phyloP scores from a whole-genome alignment of 2,113 vertebrate species.

The Oreochromis niloticus region DNA sequence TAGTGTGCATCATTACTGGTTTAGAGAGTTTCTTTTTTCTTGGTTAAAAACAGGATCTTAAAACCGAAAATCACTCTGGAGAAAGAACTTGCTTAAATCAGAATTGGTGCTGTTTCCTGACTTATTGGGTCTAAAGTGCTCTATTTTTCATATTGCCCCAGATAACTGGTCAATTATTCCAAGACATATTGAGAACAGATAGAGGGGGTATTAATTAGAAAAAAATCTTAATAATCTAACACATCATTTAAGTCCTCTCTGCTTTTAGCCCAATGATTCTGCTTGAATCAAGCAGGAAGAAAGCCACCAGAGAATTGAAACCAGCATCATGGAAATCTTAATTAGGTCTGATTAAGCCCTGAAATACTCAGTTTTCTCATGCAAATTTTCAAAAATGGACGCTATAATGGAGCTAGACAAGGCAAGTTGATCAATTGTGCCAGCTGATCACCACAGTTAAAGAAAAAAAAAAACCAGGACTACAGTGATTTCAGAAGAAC shows the following conservation, averaged over 20 bases:
- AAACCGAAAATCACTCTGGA: neutral
- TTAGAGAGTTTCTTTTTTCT: neutral
- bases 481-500: neutral
- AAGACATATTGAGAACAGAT: neutral
- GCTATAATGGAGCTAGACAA: neutral
- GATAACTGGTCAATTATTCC: neutral
- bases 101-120: neutral
- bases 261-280: neutral
- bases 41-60: neutral
- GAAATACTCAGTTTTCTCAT: neutral
- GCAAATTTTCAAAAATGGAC: neutral
- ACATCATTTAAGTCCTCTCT: neutral
- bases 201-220: neutral
- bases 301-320: neutral
- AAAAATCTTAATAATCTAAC: neutral
- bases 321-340: neutral
- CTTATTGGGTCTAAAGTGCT: neutral
- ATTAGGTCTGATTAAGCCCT: neutral
- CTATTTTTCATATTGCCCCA: slow-evolving; percentile 4
- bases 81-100: neutral
- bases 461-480: neutral
- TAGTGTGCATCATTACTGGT: neutral
- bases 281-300: neutral
- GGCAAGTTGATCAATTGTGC: neutral
- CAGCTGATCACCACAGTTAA: neutral